Percentiles rank a stretch among this genome's conserved stretches.
Conservation (phyloP, 2,797 vertebrate species). For the Pitangus sulphuratus region DNA sequence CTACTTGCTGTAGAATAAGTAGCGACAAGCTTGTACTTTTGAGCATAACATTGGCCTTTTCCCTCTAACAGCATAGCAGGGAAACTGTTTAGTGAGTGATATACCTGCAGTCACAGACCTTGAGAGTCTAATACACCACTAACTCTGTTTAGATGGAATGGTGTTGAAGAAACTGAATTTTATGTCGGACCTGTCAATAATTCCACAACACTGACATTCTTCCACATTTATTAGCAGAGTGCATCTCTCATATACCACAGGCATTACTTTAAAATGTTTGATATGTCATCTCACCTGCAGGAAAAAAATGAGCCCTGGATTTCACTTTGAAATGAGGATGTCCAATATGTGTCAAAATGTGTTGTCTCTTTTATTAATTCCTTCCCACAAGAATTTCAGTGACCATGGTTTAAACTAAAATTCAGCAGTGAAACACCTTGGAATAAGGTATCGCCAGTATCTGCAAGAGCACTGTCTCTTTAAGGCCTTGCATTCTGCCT, state of each 20-base stretch:
- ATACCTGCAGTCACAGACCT: background rate
- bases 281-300: background rate
- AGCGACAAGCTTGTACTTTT: background rate
- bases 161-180: slow-evolving; percentile 5
- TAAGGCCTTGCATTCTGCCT: slow-evolving; percentile 58
- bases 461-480: slow-evolving; percentile 52
- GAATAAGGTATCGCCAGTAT: background rate
- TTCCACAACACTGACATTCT: background rate
- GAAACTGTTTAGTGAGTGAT: background rate
- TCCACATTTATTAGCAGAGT: background rate
- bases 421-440: background rate
- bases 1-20: background rate
- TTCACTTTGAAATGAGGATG: background rate
- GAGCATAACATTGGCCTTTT: background rate
- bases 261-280: background rate
- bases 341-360: slow-evolving; percentile 1
- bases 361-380: slow-evolving; percentile 5
- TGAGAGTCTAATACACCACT: background rate
- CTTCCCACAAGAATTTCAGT: background rate
- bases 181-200: slow-evolving; percentile 1
- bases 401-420: background rate
- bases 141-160: background rate
- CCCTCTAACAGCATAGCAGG: background rate
- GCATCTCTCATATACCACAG: background rate
- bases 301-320: background rate